Conservation (phyloP, 2,797 vertebrate species). For the Mergus octosetaceus region DNA sequence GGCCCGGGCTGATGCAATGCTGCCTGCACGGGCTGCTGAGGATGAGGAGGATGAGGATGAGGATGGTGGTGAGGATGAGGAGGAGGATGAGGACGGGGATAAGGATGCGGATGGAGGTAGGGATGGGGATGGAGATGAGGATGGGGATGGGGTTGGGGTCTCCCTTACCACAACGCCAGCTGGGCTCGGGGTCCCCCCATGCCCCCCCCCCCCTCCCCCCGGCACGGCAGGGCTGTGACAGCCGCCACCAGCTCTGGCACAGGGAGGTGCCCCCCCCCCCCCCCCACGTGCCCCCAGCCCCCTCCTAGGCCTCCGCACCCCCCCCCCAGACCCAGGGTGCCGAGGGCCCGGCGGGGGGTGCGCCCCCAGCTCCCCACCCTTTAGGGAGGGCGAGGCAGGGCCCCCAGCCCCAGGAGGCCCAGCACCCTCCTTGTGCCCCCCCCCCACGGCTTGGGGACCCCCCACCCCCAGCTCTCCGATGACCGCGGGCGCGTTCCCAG, state of each 20-base stretch:
- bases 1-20: conserved; percentile 37
- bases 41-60: neutral
- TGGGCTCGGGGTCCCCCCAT: neutral
- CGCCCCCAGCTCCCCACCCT: neutral
- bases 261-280: neutral
- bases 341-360: neutral
- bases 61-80: neutral
- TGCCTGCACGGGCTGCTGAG: neutral
- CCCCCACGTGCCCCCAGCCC: neutral
- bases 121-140: neutral
- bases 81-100: neutral
- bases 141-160: neutral
- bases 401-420: neutral
- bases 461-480: neutral
- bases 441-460: neutral
- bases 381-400: neutral
- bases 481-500: neutral
- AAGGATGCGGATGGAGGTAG: neutral
- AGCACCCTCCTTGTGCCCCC: neutral
- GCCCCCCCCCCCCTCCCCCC: neutral
- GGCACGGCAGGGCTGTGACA: neutral
- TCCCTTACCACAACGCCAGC: neutral
- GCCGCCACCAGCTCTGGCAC: neutral
- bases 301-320: neutral
- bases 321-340: neutral